Base-by-base conservation (phyloP, 2,113 vertebrate species). In the Zosterops japonicus region DNA sequence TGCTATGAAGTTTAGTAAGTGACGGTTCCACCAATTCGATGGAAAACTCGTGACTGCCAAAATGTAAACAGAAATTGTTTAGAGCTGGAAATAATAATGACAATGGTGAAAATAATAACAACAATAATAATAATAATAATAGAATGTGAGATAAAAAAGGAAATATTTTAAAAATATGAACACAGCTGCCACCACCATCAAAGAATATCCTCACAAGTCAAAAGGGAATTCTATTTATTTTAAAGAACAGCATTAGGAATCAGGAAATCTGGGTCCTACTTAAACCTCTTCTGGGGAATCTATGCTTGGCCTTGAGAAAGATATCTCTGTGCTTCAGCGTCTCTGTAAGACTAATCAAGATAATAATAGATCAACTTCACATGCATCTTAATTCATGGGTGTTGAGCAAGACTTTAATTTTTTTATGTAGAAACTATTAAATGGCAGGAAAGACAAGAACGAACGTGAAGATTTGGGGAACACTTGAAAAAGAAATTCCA, bases 21-120 rank as follows among this genome's bases (percentile, higher is more conserved):
- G 82, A 95, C 79, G 86, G 90, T 79, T 90, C 39, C 49, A 57
- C 94, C 86, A 96, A 94, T 96, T 93, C 97, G 91, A 95, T 29
- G 80, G 60, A 89, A 89, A 77, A 94, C 57, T 90, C 28, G 8
- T 56, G 91, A 82, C 78, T 93, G 94, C 86, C 69, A 90, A 93
- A 74, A 89, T 74, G 74, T 55, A 63, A 74, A 89, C 42, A 91
- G 70, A 87, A 94, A 75, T n/a, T 79, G 24, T 86, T 90, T 92
- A 89, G 68, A 86, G 52, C 41, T 63, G 53, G 46, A 17, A 65
- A 41, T 28, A 27, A 39, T 39, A 8, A 60, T 18, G 59, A 60
- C 39, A 35, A 35, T 59, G 57, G 21, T 14, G 33, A 39, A 39
- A 39, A 39, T 39, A 39, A 39, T 39, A 39, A 39, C 39, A 39